Evolutionary conservation across 2,797 vertebrate species (phyloP).

Genomic region (Chromobotia macracanthus): DNA sequence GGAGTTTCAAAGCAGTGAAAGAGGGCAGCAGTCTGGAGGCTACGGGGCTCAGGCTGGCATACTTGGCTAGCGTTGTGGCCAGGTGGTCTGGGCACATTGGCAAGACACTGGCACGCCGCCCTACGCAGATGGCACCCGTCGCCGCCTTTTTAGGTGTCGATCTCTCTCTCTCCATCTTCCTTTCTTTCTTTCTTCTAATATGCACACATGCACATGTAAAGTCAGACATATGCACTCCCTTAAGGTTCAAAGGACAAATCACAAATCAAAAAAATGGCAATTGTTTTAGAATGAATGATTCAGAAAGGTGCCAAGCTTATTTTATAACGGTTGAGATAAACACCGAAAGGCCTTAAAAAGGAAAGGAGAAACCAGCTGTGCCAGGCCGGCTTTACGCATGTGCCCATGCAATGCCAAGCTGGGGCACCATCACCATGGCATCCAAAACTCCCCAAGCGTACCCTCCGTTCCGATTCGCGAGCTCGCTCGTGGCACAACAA

Average conservation of each 20-base stretch:
- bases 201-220: constrained; percentile 56
- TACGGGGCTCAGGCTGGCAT: constrained; percentile 84
- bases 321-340: background rate
- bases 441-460: constrained; percentile 14
- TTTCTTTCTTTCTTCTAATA: constrained; percentile 53
- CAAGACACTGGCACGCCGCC: constrained; percentile 88
- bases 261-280: constrained; percentile 23
- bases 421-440: constrained; percentile 57
- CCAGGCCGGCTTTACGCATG: constrained; percentile 53
- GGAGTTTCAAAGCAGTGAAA: constrained; percentile 81
- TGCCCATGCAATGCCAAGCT: constrained; percentile 37
- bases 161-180: constrained; percentile 52
- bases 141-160: constrained; percentile 79
- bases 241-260: constrained; percentile 37
- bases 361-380: constrained; percentile 55
- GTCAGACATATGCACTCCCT: constrained; percentile 61
- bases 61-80: constrained; percentile 86
- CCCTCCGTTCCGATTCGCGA: constrained; percentile 19
- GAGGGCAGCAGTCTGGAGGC: constrained; percentile 85
- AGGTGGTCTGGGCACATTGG: constrained; percentile 93
- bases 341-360: background rate
- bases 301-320: constrained; percentile 8
- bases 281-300: constrained; percentile 47
- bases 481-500: background rate
- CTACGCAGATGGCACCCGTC: constrained; percentile 88